phyloP scores from a whole-genome alignment of 2,113 vertebrate species.

The Lanius collurio region DNA sequence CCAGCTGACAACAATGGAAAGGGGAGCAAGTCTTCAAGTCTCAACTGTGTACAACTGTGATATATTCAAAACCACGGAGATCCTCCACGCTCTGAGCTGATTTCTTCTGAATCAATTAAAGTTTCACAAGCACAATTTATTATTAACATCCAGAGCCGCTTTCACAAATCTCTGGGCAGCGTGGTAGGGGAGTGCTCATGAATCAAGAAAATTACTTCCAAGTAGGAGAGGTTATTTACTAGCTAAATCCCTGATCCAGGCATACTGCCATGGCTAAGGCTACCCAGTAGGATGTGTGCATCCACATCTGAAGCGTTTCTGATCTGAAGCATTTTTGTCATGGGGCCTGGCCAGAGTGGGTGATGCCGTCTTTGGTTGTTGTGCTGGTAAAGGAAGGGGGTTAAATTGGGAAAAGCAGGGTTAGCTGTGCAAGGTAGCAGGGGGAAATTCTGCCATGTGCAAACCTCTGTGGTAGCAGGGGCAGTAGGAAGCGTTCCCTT shows the following conservation, averaged over 20 bases:
- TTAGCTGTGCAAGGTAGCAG: not conserved
- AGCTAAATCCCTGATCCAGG: not conserved
- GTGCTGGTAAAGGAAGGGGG: not conserved
- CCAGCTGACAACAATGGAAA: constrained; percentile 33
- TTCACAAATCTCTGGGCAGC: not conserved
- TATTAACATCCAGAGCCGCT: not conserved
- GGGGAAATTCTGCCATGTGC: not conserved
- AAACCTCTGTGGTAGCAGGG: not conserved
- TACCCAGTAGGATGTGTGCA: not conserved
- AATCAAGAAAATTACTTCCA: not conserved
- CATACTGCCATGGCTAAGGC: not conserved
- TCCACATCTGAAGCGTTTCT: not conserved
- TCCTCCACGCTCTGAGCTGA: not conserved
- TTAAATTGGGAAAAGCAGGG: not conserved
- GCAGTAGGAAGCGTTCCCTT: not conserved
- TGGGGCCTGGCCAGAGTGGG: not conserved
- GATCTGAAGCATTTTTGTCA: not conserved
- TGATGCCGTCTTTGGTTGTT: not conserved
- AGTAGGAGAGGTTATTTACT: not conserved
- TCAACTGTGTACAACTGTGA: not conserved
- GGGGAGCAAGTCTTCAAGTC: not conserved
- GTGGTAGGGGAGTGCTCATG: not conserved
- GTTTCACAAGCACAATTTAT: not conserved
- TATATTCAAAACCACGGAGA: not conserved
- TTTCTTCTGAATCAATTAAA: not conserved